Base-by-base conservation (phyloP, 1,140 invertebrate species). In the Cherax destructor region DNA sequence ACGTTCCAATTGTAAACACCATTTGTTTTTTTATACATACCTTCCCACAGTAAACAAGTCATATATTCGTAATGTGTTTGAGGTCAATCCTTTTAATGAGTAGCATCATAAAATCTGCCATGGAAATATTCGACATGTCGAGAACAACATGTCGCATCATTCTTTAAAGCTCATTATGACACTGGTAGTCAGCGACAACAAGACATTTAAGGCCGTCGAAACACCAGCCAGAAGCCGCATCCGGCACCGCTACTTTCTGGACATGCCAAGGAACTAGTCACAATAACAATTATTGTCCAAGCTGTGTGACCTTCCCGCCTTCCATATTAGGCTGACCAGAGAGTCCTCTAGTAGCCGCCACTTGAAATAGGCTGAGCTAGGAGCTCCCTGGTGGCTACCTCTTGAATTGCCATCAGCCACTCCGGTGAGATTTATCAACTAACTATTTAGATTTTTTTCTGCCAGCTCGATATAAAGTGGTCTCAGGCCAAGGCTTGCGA, bases 301-400 rank as follows among this genome's bases (percentile, higher is more conserved):
- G 77, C 77, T 52, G 78, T 81, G 77, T 81, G 77, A 79, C 86
- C 86, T 88, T 88, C 86, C 49, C 77, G 47, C 61, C 52, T 41
- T 13, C 87, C 79, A 50, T 89, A 89, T 89, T 76, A 89, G 87
- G 87, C 79, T 59, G 69, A 72, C 65, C 83, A 1, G 0, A 21
- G 83, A 52, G 83, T 69, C 65, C 83, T 13, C 83, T 72, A 47
- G 83, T 49, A 65, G 83, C 83, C 83, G 65, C 41, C 50, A 11
- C 65, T 72, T 30, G 61, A 69, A 85, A 74, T 74, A 85, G 30
- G 86, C 78, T 52, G 65, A 65, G 30, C 83, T 5, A 4, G 65
- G 65, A 72, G 83, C 83, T 41, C 83, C 9, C 83, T 52, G 69
- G 83, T 52, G 83, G 83, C 83, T 69, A 18, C 41, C 52, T 9